Evolutionary conservation across 2,888 invertebrate genomes (phyloP), one percentile per base, ranked within the genome.

Genomic region (Electrophaes corylata): DNA sequence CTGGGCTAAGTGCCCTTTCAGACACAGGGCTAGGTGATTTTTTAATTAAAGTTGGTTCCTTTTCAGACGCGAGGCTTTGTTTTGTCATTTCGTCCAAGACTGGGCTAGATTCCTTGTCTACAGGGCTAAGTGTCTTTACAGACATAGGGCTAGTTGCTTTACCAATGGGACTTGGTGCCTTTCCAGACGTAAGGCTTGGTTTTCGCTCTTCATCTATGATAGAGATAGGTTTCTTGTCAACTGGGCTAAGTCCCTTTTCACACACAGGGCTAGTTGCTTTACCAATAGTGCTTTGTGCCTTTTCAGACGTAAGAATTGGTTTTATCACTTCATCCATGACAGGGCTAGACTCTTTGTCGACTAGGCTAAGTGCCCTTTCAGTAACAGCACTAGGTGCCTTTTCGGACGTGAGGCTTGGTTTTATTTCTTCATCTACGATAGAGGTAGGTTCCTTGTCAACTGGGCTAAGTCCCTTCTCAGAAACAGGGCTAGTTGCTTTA

Each of bases 21-120:
- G 40, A 20, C 3, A 40, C 57, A 8, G 12, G 14, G 35, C 35
- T 35, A 1, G 35, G 35, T 35, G 6, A 8, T 8, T n/a, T n/a
- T n/a, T n/a, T n/a, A n/a, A n/a, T n/a, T n/a, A n/a, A n/a, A n/a
- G n/a, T 29, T 29, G 4, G 29, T 29, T 29, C 35, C 5, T 35
- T 35, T 14, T 14, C 14, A 6, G 14, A 14, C 12, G 4, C 5
- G 4, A 48, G 54, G 18, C 60, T 60, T 16, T 46, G 14, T 26
- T 18, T 53, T 26, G 55, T 60, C 0, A 56, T 57, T 6, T 18
- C 31, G 1, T 49, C 14, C 2, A 12, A 48, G 46, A 3, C 14
- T 14, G 14, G 35, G 14, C 35, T 66, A 64, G 61, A 37, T 26
- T 47, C 47, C 29, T 64, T 68, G 3, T 68, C 60, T 3, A 52